Conservation (phyloP, 2,888 invertebrate species). For the Sinelater perroti region DNA sequence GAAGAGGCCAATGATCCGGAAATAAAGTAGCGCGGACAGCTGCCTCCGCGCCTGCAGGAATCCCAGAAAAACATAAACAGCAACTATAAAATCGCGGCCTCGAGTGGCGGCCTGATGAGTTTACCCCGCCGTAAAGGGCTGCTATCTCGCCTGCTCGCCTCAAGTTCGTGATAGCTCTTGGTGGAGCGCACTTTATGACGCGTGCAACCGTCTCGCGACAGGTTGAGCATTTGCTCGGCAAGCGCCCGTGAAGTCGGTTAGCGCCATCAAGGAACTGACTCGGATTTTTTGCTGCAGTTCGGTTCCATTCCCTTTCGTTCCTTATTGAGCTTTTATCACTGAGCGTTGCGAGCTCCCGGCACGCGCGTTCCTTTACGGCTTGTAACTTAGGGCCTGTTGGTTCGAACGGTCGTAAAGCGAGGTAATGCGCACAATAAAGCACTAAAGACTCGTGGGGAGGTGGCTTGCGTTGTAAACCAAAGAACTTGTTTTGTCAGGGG, state of each 20-base stretch:
- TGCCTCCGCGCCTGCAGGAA: neutral
- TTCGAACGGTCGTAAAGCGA: constrained; percentile 21
- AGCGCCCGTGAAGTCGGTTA: constrained; percentile 26
- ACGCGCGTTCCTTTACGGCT: constrained; percentile 1
- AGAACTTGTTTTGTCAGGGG: too few relatives aligned
- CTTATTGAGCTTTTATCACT: constrained; percentile 17
- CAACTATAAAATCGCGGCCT: constrained; percentile 26
- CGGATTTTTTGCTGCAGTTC: constrained; percentile 23
- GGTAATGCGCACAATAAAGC: neutral
- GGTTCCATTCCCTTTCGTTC: constrained; percentile 9
- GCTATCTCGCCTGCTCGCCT: constrained; percentile 13
- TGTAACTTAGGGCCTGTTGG: constrained; percentile 13
- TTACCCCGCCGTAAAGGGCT: constrained; percentile 23
- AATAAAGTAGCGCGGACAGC: too few relatives aligned
- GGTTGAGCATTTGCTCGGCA: constrained; percentile 31
- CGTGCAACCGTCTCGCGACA: constrained; percentile 37
- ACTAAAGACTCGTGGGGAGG: neutral
- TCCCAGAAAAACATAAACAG: constrained; percentile 31
- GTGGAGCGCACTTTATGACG: constrained; percentile 36
- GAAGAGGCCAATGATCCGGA: too few relatives aligned
- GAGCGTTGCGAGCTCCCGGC: constrained; percentile 2
- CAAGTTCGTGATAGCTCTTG: constrained; percentile 15
- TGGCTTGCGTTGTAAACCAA: too few relatives aligned
- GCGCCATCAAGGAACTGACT: constrained; percentile 23
- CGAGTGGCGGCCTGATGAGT: constrained; percentile 34